Conservation (phyloP, 1,140 invertebrate species). For the Atta texana region DNA sequence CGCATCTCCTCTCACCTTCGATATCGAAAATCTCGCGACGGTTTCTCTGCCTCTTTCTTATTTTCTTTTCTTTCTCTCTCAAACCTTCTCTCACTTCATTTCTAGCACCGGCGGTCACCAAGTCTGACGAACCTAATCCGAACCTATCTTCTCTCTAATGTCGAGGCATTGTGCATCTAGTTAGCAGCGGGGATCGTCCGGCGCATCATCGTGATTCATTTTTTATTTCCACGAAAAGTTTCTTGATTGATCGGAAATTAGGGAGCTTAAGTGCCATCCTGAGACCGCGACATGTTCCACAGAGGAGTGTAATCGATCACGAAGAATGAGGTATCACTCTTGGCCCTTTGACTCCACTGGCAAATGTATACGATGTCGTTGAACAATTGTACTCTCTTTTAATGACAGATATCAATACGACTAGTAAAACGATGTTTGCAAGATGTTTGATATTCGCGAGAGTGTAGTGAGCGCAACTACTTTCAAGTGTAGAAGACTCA, state of each 20-base stretch:
- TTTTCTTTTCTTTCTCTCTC: constrained; percentile 43
- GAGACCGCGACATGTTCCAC: constrained; percentile 82
- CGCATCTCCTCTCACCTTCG: constrained; percentile 45
- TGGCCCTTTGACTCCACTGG: constrained; percentile 29
- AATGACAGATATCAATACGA: constrained; percentile 31
- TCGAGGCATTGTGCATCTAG: constrained; percentile 82
- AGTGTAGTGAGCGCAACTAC: constrained; percentile 7
- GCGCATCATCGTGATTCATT: constrained; percentile 79
- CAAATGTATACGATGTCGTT: constrained; percentile 47
- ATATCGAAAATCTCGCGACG: constrained; percentile 70
- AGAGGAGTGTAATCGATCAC: constrained; percentile 82
- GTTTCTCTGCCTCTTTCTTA: constrained; percentile 73
- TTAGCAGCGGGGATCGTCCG: constrained; percentile 82
- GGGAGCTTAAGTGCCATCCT: constrained; percentile 83
- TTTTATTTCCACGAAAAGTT: constrained; percentile 80
- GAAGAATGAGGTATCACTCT: constrained; percentile 47
- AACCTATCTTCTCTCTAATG: constrained; percentile 73
- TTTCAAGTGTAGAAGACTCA: constrained; percentile 16
- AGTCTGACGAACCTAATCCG: constrained; percentile 68
- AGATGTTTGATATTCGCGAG: constrained; percentile 20
- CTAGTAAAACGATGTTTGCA: constrained; percentile 20
- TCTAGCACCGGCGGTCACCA: constrained; percentile 60
- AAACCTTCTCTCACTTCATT: constrained; percentile 44
- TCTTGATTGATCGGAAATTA: constrained; percentile 86
- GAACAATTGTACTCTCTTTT: constrained; percentile 18